A percentile compares a stretch with the other conserved stretches of the same genome.
Conservation (phyloP, 2,113 vertebrate genomes). For the Brienomyrus brachyistius region DNA sequence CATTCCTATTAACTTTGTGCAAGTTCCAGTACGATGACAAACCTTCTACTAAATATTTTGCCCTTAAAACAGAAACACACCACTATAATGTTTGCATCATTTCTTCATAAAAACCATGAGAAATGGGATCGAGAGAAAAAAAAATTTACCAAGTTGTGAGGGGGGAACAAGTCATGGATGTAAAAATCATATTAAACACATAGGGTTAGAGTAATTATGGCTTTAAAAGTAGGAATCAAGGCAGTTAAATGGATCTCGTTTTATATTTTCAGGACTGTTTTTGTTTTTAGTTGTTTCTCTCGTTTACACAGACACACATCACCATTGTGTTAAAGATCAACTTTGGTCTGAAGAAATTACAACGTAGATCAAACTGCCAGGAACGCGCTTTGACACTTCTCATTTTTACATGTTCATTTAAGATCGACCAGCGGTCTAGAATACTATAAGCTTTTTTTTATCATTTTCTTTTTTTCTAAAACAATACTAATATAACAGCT, state of each 20-base stretch:
- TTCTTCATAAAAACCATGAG: background rate
- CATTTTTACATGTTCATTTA: conserved; percentile 22
- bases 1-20: background rate
- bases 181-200: background rate
- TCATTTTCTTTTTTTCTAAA: conserved; percentile 31
- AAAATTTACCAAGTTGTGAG: background rate
- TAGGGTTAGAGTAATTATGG: conserved; percentile 25
- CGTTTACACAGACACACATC: conserved; percentile 20
- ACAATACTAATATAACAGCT: conserved; percentile 33
- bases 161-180: background rate
- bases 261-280: conserved; percentile 12
- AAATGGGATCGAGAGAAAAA: background rate
- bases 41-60: background rate
- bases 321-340: conserved; percentile 25
- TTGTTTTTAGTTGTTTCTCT: conserved; percentile 19
- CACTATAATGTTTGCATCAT: background rate
- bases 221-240: conserved; percentile 22
- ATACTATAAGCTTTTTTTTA: conserved; percentile 20
- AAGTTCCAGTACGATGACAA: background rate
- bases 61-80: background rate
- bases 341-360: conserved; percentile 36
- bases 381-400: background rate
- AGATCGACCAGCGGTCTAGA: conserved; percentile 27
- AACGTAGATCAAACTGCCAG: conserved; percentile 18
- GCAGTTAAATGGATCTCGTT: conserved; percentile 20